phyloP scores from a whole-genome alignment of 2,797 vertebrate species.

The Sebastes hubbsi region DNA sequence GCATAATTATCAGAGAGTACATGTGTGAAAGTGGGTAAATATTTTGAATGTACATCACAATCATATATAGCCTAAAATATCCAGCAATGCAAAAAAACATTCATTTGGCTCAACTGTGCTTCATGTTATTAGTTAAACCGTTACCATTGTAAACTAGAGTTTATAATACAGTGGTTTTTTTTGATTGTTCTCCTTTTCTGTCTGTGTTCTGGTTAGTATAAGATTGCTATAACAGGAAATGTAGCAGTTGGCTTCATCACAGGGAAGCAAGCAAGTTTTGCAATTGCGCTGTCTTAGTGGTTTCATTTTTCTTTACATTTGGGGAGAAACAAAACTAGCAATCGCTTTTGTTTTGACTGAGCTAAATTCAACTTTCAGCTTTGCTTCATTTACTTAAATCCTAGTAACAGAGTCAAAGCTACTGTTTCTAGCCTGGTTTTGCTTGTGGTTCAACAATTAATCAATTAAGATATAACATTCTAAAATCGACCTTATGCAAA shows the following conservation, averaged over 20 bases:
- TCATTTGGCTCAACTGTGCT: not conserved
- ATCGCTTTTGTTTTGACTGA: not conserved
- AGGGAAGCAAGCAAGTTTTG: not conserved
- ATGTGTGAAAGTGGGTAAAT: not conserved
- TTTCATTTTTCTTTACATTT: not conserved
- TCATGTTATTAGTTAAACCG: not conserved
- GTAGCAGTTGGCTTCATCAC: not conserved
- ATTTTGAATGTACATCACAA: not conserved
- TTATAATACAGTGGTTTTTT: not conserved
- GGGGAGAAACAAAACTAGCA: not conserved
- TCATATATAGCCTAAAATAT: not conserved
- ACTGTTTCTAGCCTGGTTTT: not conserved
- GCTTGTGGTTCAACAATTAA: not conserved
- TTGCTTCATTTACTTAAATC: not conserved
- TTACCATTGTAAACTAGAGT: not conserved
- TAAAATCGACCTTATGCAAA: not conserved
- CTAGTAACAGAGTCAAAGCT: not conserved
- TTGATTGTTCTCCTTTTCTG: not conserved
- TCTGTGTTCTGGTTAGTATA: not conserved
- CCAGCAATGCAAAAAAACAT: not conserved
- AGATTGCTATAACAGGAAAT: constrained; percentile 12
- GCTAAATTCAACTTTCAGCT: not conserved
- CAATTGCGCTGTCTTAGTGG: not conserved
- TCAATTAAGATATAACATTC: not conserved
- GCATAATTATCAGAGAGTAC: not conserved